These are phyloP conservation scores for Hemicordylus capensis DNA, from an alignment of 2,113 vertebrate genomes.

Conservation along the genomic window DNA sequence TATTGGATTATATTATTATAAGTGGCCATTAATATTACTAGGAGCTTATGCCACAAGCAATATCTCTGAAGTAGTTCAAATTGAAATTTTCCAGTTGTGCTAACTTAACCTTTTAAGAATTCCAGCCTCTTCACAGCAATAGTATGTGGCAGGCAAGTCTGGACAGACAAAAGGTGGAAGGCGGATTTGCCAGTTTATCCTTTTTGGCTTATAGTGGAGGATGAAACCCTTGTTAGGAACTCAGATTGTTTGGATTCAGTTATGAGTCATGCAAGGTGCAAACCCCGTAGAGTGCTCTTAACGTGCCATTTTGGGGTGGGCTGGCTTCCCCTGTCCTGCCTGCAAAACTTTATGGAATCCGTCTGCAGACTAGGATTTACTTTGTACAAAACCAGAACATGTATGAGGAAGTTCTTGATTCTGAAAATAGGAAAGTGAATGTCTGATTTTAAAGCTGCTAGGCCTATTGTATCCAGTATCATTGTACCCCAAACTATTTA, in stretches of 20 bases:
- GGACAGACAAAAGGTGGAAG: slow-evolving; percentile 26
- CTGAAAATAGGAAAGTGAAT: not conserved
- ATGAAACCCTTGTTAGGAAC: slow-evolving; percentile 8
- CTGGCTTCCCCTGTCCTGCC: not conserved
- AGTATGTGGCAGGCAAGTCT: slow-evolving; percentile 28
- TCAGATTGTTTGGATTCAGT: slow-evolving; percentile 4
- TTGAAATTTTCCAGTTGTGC: slow-evolving; percentile 1
- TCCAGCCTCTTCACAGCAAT: not conserved
- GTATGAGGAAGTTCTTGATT: not conserved
- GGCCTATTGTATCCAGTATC: not conserved
- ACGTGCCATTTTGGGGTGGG: not conserved
- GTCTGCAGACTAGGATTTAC: not conserved
- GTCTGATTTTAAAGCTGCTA: not conserved
- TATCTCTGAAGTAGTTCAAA: not conserved
- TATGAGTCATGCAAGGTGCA: slow-evolving; percentile 13
- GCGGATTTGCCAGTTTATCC: slow-evolving; percentile 1
- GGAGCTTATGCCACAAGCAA: not conserved
- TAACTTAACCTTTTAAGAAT: slow-evolving; percentile 29
- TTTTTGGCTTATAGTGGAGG: not conserved
- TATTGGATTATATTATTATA: not conserved
- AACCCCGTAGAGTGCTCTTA: not conserved
- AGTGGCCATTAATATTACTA: not conserved
- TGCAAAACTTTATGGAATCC: not conserved
- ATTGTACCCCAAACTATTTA: not conserved
- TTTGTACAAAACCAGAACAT: not conserved